A percentile compares a stretch with the other conserved stretches of the same genome.
Evolutionary conservation across 2,797 vertebrate species (phyloP).

Genomic region (Pseudochirops corinnae): DNA sequence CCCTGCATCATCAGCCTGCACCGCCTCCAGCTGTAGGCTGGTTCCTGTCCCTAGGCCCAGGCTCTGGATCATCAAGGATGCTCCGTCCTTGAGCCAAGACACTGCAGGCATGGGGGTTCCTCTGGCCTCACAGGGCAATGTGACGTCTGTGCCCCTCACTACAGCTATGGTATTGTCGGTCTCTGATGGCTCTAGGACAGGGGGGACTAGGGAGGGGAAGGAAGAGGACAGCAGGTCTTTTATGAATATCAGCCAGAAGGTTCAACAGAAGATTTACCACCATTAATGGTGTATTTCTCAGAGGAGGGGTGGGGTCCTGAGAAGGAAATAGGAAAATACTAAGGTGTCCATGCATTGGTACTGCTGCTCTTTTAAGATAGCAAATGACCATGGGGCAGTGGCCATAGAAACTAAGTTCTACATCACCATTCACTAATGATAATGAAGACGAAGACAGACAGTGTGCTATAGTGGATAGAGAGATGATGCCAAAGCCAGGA

Average conservation of each 20-base stretch:
- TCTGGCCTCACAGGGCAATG: conserved; percentile 91
- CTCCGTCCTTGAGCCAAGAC: conserved; percentile 92
- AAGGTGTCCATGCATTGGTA: not conserved
- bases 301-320: not conserved
- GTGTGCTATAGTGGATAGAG: not conserved
- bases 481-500: not conserved
- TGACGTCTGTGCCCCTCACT: conserved; percentile 88
- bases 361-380: not conserved
- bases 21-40: conserved; percentile 86
- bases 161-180: conserved; percentile 89
- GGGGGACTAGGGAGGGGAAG: conserved; percentile 89
- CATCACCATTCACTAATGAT: not conserved
- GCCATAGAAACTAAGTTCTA: not conserved
- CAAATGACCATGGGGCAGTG: not conserved
- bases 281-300: not conserved
- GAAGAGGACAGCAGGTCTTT: not conserved
- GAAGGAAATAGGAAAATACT: not conserved
- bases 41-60: conserved; percentile 87
- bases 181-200: conserved; percentile 87
- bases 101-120: conserved; percentile 90
- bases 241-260: not conserved
- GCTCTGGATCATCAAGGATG: conserved; percentile 87
- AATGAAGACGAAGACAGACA: not conserved
- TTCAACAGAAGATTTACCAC: not conserved
- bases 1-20: conserved; percentile 84